Percentiles rank a stretch among this genome's conserved stretches.
Evolutionary conservation across 2,797 vertebrate genomes (phyloP).

Genomic region (Danio jaintianensis): DNA sequence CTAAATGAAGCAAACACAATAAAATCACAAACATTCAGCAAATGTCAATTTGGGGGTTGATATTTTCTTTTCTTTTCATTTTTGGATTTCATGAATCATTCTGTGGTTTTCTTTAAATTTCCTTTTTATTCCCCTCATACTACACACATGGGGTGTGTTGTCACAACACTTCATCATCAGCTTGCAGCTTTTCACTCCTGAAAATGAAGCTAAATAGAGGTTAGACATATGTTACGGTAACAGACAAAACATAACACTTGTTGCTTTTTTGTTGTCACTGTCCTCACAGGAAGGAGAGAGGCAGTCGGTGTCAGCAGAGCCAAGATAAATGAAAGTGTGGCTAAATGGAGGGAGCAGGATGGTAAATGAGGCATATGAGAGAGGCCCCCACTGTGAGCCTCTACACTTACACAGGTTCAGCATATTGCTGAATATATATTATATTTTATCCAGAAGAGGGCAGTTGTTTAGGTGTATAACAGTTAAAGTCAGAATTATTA

Average conservation of each 20-base stretch:
- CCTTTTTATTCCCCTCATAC: background rate
- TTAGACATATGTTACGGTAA: constrained; percentile 4
- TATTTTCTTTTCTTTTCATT: background rate
- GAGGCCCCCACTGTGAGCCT: constrained; percentile 63
- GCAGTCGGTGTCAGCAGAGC: constrained; percentile 49
- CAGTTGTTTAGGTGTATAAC: background rate
- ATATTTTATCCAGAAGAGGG: background rate
- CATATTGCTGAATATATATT: no score
- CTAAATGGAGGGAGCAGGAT: constrained; percentile 76
- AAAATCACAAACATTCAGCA: no score
- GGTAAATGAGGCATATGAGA: constrained; percentile 74
- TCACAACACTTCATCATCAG: background rate
- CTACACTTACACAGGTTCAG: constrained; percentile 14
- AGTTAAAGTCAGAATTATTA: no score
- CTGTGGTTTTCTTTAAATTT: background rate
- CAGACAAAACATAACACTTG: constrained; percentile 23
- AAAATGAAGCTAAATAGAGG: background rate
- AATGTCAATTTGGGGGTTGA: no score
- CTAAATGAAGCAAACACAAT: no score
- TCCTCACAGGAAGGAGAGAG: constrained; percentile 44
- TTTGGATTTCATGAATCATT: background rate
- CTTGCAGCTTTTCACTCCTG: background rate
- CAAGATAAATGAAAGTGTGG: constrained; percentile 74
- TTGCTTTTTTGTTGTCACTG: constrained; percentile 47
- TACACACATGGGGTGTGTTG: background rate